A percentile compares a stretch with the other conserved stretches of the same genome.
Evolutionary conservation across 2,888 invertebrate genomes (phyloP).

Genomic region (Lepidochitona cinerea): DNA sequence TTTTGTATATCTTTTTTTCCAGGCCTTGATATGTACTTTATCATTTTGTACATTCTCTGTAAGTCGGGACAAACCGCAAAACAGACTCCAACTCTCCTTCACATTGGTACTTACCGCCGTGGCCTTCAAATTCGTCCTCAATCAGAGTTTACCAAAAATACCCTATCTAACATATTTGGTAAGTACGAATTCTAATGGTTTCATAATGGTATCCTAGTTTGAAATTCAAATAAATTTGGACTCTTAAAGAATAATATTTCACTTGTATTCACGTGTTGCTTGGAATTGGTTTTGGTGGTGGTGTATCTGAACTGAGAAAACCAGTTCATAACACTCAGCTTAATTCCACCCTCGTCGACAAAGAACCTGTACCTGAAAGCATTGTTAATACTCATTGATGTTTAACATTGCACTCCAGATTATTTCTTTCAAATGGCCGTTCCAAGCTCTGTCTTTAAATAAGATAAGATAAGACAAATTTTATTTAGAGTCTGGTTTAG

Average conservation of each 20-base stretch:
- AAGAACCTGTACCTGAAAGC: too few relatives aligned
- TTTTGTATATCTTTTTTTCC: conserved; percentile 25
- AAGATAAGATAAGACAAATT: too few relatives aligned
- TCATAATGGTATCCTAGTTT: too few relatives aligned
- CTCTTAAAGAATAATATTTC: neutral
- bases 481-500: too few relatives aligned
- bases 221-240: neutral
- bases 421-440: too few relatives aligned
- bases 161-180: conserved; percentile 68
- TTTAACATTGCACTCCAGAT: too few relatives aligned
- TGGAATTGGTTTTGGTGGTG: neutral
- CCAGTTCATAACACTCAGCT: too few relatives aligned
- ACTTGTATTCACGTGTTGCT: neutral
- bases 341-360: too few relatives aligned
- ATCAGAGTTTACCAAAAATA: conserved; percentile 68
- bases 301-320: too few relatives aligned
- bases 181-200: too few relatives aligned
- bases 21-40: conserved; percentile 64
- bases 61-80: conserved; percentile 54
- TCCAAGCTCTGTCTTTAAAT: too few relatives aligned
- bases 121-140: conserved; percentile 69
- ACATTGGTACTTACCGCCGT: conserved; percentile 66
- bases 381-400: too few relatives aligned
- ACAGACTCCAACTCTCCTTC: conserved; percentile 66
- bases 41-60: conserved; percentile 67